phyloP scores from a whole-genome alignment of 2,888 invertebrate genomes.

The Agrenia bidenticulata region DNA sequence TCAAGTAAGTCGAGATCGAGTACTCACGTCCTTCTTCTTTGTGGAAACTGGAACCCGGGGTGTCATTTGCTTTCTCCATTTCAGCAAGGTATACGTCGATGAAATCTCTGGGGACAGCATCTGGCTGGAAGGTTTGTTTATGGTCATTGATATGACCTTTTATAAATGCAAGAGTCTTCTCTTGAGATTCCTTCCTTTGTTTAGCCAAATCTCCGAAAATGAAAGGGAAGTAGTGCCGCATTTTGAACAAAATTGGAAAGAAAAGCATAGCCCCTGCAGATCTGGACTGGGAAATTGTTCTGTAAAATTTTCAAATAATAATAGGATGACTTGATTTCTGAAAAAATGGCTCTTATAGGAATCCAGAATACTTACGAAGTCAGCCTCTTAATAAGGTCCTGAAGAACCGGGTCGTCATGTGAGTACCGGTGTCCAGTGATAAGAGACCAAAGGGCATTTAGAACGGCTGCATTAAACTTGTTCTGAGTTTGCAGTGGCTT shows the following conservation, averaged over 20 bases:
- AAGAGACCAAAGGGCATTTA: slow-evolving; percentile 42
- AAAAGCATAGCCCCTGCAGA: slow-evolving; percentile 32
- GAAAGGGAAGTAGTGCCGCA: slow-evolving; percentile 24
- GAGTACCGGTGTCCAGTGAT: slow-evolving; percentile 41
- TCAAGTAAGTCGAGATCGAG: not conserved
- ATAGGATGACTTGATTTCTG: no score
- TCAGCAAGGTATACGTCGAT: slow-evolving; percentile 47
- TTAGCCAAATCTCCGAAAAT: slow-evolving; percentile 27
- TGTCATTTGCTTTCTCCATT: slow-evolving; percentile 27
- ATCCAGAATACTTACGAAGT: slow-evolving; percentile 32
- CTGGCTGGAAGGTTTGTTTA: slow-evolving; percentile 36
- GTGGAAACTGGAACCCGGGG: slow-evolving; percentile 29
- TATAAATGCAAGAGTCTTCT: slow-evolving; percentile 34
- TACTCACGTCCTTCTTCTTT: slow-evolving; percentile 45
- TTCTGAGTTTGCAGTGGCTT: slow-evolving; percentile 32
- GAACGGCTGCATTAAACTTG: slow-evolving; percentile 41
- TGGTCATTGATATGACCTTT: slow-evolving; percentile 38
- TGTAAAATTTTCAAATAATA: slow-evolving; percentile 8
- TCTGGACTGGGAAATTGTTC: slow-evolving; percentile 26
- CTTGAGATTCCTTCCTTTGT: slow-evolving; percentile 29
- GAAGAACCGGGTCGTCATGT: slow-evolving; percentile 42
- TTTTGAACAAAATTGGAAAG: slow-evolving; percentile 32
- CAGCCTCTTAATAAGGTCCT: slow-evolving; percentile 39
- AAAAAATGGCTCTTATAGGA: no score
- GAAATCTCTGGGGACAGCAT: slow-evolving; percentile 42